Base-by-base conservation (phyloP, 2,797 vertebrate species). In the Geotrypetes seraphini region DNA sequence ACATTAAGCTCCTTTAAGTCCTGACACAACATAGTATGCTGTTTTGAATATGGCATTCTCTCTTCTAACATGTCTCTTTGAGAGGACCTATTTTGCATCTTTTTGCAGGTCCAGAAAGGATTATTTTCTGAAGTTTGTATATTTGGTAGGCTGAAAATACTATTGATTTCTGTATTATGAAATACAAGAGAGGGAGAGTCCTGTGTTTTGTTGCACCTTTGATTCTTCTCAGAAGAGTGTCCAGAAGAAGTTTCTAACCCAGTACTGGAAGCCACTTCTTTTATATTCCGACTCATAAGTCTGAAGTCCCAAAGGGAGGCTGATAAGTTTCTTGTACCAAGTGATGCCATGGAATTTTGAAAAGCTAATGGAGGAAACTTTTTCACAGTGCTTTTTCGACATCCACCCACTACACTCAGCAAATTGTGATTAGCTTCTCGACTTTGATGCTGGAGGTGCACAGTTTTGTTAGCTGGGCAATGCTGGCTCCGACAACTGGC, bases 321-420 rank as follows among this genome's bases (percentile, higher is more conserved):
- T 16, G 14, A 19, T 4, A 27, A 28, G 8, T 5, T 13, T n/a
- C 4, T 17, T 32, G 45, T 40, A 19, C n/a, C 22, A 5, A 27
- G 31, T 20, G 49, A 20, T 31, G 41, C 38, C 19, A 33, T 28
- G 16, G 54, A 52, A 6, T 22, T 53, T 23, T 69, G 51, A 53
- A 96, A 96, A 2, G 47, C 58, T 37, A 97, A 71, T 4, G 74
- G 23, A 8, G 81, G 76, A 43, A 83, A 93, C 62, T 61, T 90
- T 48, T 63, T 71, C 10, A 66, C 54, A 5, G 10, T 41, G 16
- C 31, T 44, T 57, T 73, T 90, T 31, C 15, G 43, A 34, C 17
- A 46, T 17, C 11, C 9, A 42, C 49, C 59, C 42, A 50, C 63
- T 28, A 16, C 19, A 0, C 28, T 39, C 27, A 65, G 43, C 2